Evolutionary conservation across 2,797 vertebrate genomes (phyloP).

Genomic region (Aeoliscus strigatus): DNA sequence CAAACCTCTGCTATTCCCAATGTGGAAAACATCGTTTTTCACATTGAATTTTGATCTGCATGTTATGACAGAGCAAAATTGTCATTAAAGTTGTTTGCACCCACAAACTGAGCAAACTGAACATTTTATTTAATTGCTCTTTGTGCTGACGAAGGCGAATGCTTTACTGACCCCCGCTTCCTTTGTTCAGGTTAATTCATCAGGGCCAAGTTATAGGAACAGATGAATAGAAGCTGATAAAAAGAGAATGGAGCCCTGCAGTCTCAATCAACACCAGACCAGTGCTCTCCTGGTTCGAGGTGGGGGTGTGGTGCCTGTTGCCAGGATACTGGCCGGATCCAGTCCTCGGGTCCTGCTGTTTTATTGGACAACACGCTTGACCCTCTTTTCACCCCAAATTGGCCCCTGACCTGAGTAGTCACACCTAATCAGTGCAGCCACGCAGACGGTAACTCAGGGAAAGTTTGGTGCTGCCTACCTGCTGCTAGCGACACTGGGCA

Average conservation of each 20-base stretch:
- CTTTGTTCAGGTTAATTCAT: conserved; percentile 70
- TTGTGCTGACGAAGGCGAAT: conserved; percentile 43
- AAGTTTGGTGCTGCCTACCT: conserved; percentile 57
- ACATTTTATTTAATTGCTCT: conserved; percentile 57
- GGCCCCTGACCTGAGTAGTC: conserved; percentile 75
- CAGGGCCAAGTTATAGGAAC: conserved; percentile 59
- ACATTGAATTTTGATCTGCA: too few species aligned
- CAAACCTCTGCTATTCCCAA: too few species aligned
- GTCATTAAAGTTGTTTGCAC: conserved; percentile 43
- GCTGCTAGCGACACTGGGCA: conserved; percentile 41
- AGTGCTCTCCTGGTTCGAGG: conserved; percentile 53
- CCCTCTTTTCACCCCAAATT: conserved; percentile 63
- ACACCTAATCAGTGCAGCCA: conserved; percentile 76
- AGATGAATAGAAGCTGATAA: conserved; percentile 69
- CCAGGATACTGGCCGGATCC: conserved; percentile 65
- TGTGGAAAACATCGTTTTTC: too few species aligned
- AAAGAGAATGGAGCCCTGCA: conserved; percentile 67
- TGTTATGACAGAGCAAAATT: neutral
- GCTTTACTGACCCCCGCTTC: conserved; percentile 55
- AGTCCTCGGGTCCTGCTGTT: conserved; percentile 71
- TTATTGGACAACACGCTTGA: conserved; percentile 81
- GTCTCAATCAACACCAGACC: conserved; percentile 59
- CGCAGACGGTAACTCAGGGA: conserved; percentile 52
- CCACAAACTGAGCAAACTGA: conserved; percentile 35
- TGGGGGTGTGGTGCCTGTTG: conserved; percentile 51